phyloP scores from a whole-genome alignment of 64 coral and sea anemone species.

The Stichodactyla helianthus region DNA sequence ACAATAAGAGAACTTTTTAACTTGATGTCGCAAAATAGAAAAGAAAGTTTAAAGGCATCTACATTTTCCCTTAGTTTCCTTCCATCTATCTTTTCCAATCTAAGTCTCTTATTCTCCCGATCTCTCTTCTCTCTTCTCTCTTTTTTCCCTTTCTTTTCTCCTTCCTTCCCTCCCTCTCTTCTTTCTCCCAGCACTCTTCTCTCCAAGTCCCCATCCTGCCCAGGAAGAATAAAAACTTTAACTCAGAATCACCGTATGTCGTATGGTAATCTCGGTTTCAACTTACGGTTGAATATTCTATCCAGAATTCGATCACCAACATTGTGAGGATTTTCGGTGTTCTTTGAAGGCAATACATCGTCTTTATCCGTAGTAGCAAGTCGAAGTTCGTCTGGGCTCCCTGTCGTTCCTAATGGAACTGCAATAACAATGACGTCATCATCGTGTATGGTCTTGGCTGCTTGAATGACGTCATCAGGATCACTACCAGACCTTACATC shows the following conservation, averaged over 20 bases:
- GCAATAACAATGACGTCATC: conserved; percentile 61
- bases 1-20: background rate
- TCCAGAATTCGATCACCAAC: conserved; percentile 41
- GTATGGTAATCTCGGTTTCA: background rate
- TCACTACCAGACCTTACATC: conserved; percentile 64
- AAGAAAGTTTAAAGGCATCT: too few species aligned
- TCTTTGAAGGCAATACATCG: conserved; percentile 34
- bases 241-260: too few species aligned
- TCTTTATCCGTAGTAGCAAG: conserved; percentile 31
- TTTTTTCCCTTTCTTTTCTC: background rate
- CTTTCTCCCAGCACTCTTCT: background rate
- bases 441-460: conserved; percentile 39
- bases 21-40: too few species aligned
- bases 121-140: too few species aligned
- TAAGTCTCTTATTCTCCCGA: too few species aligned
- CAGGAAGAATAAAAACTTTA: too few species aligned
- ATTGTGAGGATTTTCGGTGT: conserved; percentile 36
- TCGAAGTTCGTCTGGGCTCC: conserved; percentile 28
- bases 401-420: conserved; percentile 52
- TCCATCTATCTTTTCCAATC: too few species aligned
- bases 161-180: background rate
- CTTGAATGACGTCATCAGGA: conserved; percentile 13
- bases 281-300: conserved; percentile 30
- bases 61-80: too few species aligned
- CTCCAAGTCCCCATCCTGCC: too few species aligned